Conservation (phyloP, 2,113 vertebrate genomes). For the Nasalis larvatus region DNA sequence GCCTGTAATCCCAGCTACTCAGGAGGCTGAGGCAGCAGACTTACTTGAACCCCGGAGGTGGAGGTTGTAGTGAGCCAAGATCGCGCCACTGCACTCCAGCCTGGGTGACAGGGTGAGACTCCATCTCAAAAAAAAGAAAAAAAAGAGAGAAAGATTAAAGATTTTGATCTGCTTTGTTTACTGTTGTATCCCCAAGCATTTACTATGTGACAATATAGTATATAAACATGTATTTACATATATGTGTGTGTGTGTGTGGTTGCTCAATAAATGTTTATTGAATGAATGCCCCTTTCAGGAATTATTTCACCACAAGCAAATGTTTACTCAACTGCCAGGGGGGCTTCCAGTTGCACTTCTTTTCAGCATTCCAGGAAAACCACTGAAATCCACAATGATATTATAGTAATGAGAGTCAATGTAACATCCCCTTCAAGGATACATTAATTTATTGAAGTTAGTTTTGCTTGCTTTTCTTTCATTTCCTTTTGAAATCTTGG, state of each 20-base stretch:
- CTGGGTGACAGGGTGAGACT: too few species aligned
- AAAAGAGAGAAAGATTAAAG: not conserved
- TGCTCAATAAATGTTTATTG: constrained; percentile 36
- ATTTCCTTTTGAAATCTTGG: constrained; percentile 31
- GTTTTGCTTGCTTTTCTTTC: constrained; percentile 1
- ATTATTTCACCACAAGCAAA: not conserved
- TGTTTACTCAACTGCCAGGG: constrained; percentile 30
- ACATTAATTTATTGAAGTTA: not conserved
- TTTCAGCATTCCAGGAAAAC: not conserved
- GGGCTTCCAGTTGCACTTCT: constrained; percentile 19
- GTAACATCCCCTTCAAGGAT: not conserved
- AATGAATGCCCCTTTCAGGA: constrained; percentile 15
- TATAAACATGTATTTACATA: not conserved
- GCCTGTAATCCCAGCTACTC: too few species aligned
- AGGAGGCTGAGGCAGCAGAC: too few species aligned
- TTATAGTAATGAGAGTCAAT: not conserved
- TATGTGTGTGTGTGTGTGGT: not conserved
- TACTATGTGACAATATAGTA: not conserved
- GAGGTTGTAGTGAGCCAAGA: too few species aligned
- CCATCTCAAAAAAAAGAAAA: too few species aligned
- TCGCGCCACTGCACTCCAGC: too few species aligned
- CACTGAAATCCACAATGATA: not conserved
- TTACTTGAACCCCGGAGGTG: too few species aligned
- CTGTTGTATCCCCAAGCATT: not conserved
- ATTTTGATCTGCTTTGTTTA: not conserved